A percentile compares a stretch with the other conserved stretches of the same genome.
Evolutionary conservation across 2,888 invertebrate species (phyloP).

Genomic region (Siphlonurus alternatus): DNA sequence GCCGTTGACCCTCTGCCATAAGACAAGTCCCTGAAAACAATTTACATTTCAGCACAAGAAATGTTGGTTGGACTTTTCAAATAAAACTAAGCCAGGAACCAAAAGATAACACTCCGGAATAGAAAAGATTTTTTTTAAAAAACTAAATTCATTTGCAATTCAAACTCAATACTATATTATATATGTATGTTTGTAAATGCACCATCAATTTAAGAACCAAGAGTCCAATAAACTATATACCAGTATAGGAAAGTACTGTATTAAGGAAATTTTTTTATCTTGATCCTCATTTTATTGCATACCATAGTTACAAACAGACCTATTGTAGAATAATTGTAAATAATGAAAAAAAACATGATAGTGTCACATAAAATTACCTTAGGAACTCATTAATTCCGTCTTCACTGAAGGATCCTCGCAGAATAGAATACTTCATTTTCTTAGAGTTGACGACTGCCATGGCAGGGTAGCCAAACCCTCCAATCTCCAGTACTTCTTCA

Average conservation of each 20-base stretch:
- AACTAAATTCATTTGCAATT: not conserved
- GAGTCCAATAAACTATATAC: too few species aligned
- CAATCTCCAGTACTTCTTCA: constrained; percentile 83
- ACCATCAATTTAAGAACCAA: too few species aligned
- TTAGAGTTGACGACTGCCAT: constrained; percentile 93
- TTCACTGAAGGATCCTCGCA: constrained; percentile 85
- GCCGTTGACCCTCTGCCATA: constrained; percentile 87
- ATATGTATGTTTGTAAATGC: too few species aligned
- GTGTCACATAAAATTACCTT: constrained; percentile 22
- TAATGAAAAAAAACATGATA: too few species aligned
- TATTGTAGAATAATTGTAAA: too few species aligned
- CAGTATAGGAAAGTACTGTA: too few species aligned
- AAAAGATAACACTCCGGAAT: not conserved
- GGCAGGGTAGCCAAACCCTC: constrained; percentile 97
- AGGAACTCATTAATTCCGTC: constrained; percentile 93
- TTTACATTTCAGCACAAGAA: constrained; percentile 2
- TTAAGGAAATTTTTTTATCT: too few species aligned
- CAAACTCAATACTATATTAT: not conserved
- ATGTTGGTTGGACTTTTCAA: not conserved
- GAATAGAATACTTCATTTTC: constrained; percentile 89
- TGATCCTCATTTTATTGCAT: too few species aligned
- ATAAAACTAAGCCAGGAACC: not conserved
- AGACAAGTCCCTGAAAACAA: constrained; percentile 61
- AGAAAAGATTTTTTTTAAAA: not conserved
- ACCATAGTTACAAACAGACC: too few species aligned